These are phyloP conservation scores for Porites evermanni DNA, from an alignment of 92 coral and sea anemone genomes.

Conservation along the genomic window DNA sequence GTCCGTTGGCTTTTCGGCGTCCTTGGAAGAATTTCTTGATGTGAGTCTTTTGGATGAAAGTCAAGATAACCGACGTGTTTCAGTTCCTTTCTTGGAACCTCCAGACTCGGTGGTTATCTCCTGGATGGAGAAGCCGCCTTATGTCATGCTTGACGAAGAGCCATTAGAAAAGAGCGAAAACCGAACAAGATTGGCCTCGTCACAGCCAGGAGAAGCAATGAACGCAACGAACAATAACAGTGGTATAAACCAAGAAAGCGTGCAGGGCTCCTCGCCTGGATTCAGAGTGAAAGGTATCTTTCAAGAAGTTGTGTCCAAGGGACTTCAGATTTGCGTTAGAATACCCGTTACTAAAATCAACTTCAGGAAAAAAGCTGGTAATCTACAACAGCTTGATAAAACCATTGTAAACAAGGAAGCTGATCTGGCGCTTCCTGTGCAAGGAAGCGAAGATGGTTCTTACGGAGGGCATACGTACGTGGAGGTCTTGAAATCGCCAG, in stretches of 20 bases:
- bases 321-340: neutral
- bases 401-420: neutral
- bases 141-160: neutral
- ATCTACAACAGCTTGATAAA: slow-evolving; percentile 11
- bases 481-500: slow-evolving; percentile 41
- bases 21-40: neutral
- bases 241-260: neutral
- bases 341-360: neutral
- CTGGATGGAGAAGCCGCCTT: slow-evolving; percentile 28
- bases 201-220: neutral
- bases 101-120: neutral
- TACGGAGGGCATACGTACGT: slow-evolving; percentile 36
- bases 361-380: neutral
- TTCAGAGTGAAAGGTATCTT: slow-evolving; percentile 17
- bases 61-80: no score
- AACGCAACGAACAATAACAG: neutral
- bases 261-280: neutral
- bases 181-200: neutral
- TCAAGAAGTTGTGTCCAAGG: slow-evolving; percentile 19
- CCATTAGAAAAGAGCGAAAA: neutral
- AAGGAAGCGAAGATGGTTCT: slow-evolving; percentile 12
- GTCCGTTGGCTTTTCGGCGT: neutral
- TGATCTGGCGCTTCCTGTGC: slow-evolving; percentile 31
- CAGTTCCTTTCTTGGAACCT: neutral
- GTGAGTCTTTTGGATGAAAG: slow-evolving; percentile 12